Conservation (phyloP, 2,797 vertebrate species). For the Furcifer pardalis region DNA sequence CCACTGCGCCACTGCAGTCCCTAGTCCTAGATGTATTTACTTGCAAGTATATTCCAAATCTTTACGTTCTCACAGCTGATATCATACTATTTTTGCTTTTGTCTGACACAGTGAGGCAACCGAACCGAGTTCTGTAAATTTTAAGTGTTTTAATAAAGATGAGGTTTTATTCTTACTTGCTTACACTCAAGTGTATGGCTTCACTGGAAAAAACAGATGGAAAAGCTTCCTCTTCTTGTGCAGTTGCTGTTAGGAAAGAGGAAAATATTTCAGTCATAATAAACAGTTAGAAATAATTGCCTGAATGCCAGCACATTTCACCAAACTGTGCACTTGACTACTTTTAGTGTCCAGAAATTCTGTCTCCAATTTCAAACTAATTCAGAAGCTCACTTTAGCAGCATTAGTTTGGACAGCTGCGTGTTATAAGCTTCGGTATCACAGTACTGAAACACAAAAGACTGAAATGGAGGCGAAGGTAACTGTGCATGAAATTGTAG, state of each 20-base stretch:
- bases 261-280: slow-evolving; percentile 3
- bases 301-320: slow-evolving; percentile 17
- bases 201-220: neutral
- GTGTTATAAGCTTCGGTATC: slow-evolving; percentile 65
- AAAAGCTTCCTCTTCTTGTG: neutral
- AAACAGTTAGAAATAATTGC: slow-evolving; percentile 20
- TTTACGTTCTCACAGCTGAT: no score
- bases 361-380: slow-evolving; percentile 49
- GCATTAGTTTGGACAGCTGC: slow-evolving; percentile 66
- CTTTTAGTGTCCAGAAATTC: slow-evolving; percentile 41
- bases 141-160: no score
- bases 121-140: no score
- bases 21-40: no score
- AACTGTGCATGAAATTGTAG: slow-evolving; percentile 79
- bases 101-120: no score
- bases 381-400: slow-evolving; percentile 62
- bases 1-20: no score
- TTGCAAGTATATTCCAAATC: no score
- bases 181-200: no score
- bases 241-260: neutral
- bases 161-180: no score
- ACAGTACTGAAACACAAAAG: slow-evolving; percentile 71
- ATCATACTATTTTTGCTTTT: no score
- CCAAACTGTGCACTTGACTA: slow-evolving; percentile 43
- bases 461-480: slow-evolving; percentile 75